Conservation (phyloP, 2,888 invertebrate genomes). For the Drosophila anomelani region DNA sequence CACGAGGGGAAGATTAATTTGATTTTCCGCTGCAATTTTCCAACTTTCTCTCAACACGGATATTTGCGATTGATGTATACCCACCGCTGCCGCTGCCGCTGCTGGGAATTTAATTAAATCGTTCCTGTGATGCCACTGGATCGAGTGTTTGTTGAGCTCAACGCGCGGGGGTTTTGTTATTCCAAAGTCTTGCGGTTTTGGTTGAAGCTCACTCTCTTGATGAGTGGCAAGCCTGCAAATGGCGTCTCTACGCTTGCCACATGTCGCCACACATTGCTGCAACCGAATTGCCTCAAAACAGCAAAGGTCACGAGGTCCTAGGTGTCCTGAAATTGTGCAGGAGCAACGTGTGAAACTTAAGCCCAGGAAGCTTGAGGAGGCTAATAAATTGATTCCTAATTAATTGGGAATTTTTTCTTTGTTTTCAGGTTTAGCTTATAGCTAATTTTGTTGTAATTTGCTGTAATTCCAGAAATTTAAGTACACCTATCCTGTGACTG, state of each 20-base stretch:
- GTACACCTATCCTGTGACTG: not conserved
- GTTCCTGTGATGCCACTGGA: not conserved
- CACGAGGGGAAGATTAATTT: constrained; percentile 58
- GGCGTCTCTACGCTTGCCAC: constrained; percentile 20
- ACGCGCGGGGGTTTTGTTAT: constrained; percentile 20
- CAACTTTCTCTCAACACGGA: constrained; percentile 23
- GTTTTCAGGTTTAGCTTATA: not conserved
- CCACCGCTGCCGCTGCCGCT: constrained; percentile 7
- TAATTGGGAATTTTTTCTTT: constrained; percentile 12
- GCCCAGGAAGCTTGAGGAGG: not conserved
- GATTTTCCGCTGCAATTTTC: constrained; percentile 51
- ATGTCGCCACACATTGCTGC: constrained; percentile 30
- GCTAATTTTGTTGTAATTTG: not conserved
- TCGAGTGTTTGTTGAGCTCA: constrained; percentile 4
- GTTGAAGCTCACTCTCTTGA: not conserved
- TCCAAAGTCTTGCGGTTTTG: constrained; percentile 8
- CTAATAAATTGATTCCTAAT: constrained; percentile 35
- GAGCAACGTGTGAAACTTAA: constrained; percentile 1
- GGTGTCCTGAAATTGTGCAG: not conserved
- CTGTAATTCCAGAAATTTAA: constrained; percentile 4
- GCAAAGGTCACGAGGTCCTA: constrained; percentile 16
- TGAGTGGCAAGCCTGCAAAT: constrained; percentile 10
- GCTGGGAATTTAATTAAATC: constrained; percentile 68
- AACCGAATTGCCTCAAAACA: constrained; percentile 3
- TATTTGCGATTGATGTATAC: constrained; percentile 30